Base-by-base conservation (phyloP, 2,888 invertebrate species). In the Lysandra coridon region DNA sequence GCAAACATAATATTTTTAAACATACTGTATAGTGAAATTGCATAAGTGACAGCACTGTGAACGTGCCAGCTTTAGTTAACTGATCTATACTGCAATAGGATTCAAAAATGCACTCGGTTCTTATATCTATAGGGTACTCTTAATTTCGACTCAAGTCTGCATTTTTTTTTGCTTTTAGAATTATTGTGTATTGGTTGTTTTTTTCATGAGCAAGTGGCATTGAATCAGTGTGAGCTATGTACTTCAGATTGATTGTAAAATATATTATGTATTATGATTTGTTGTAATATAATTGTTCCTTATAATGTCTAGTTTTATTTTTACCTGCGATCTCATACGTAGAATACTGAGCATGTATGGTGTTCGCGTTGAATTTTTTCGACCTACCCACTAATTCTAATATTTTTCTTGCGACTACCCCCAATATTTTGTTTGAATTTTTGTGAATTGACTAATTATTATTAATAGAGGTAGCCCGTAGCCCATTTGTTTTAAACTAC, bases 201-300 rank as follows among this genome's bases (percentile, higher is more conserved):
- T 49, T 75, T 30, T 30, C 12, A 64, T 23, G 23, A 30, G 75
- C 49, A 44, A 75, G 23, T 80, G 85, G 85, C 64, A 64, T 30
- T 86, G 87, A 84, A 83, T 81, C 79, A 81, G 80, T 84, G 85
- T 84, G 82, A 83, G 83, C 83, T 85, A 82, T 84, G 84, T 81
- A 90, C 84, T 87, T 85, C 79, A 83, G 85, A 85, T 81, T 83
- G 85, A 87, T 84, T 87, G 85, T 90, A 88, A 90, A 89, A 87
- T 86, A 89, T 90, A 88, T 86, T 87, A 88, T 84, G 85, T 91
- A 64, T 4, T 64, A 64, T 30, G 64, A 30, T 91, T 91, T 91
- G 89, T 91, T 91, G 88, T 91, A 90, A 89, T 90, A 91, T 89
- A 91, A 90, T 87, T 75, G 88, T 91, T 92, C 89, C 89, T 91